Percentiles rank a stretch among this genome's conserved stretches.
phyloP scores from a whole-genome alignment of 1,140 invertebrate species.

The Teleopsis dalmanni region DNA sequence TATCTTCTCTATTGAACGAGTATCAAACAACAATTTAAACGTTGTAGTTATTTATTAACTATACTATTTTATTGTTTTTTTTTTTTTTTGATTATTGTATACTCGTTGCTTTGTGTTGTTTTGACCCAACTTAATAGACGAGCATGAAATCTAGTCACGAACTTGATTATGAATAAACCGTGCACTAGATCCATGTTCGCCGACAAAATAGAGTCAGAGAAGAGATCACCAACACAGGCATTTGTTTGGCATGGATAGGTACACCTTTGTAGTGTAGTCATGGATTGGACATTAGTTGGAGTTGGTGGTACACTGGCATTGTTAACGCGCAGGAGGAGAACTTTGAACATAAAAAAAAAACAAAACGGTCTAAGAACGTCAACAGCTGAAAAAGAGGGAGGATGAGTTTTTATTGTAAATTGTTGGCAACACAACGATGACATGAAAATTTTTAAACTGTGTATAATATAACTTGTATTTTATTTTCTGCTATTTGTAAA shows the following conservation, averaged over 20 bases:
- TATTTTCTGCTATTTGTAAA: neutral
- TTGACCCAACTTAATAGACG: conserved; percentile 46
- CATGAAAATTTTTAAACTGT: conserved; percentile 2
- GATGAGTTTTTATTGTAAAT: conserved; percentile 5
- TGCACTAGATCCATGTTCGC: conserved; percentile 46
- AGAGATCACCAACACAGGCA: conserved; percentile 16
- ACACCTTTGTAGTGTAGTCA: neutral
- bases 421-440: conserved; percentile 10
- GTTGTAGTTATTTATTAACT: conserved; percentile 11
- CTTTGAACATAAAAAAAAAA: neutral
- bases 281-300: neutral
- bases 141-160: conserved; percentile 47
- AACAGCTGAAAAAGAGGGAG: neutral
- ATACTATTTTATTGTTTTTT: neutral
- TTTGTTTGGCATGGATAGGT: neutral
- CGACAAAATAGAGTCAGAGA: conserved; percentile 45
- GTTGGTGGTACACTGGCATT: neutral
- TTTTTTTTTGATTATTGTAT: neutral
- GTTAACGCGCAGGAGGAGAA: neutral
- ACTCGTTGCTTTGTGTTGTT: conserved; percentile 21
- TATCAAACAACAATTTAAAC: conserved; percentile 8
- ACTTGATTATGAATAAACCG: conserved; percentile 45
- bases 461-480: conserved; percentile 1
- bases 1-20: conserved; percentile 11
- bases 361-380: neutral